Conservation (phyloP, 2,797 vertebrate genomes). For the Acanthopagrus latus region DNA sequence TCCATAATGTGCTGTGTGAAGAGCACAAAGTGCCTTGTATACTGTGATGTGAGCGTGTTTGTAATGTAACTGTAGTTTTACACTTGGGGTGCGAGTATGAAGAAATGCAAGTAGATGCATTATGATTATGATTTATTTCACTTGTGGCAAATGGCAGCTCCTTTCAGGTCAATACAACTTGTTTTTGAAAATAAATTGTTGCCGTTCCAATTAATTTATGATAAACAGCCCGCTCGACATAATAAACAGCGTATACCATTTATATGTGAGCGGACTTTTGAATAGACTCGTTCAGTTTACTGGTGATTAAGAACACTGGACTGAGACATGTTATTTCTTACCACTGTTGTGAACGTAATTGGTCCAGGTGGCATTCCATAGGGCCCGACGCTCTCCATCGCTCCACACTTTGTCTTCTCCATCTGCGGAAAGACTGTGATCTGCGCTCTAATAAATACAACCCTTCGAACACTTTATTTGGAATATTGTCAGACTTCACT, state of each 20-base stretch:
- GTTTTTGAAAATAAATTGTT: neutral
- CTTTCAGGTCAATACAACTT: neutral
- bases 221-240: too few relatives aligned
- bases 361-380: neutral
- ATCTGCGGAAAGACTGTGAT: slow-evolving; percentile 9
- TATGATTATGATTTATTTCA: neutral
- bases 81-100: neutral
- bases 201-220: neutral
- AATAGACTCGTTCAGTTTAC: neutral
- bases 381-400: neutral
- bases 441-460: slow-evolving; percentile 14
- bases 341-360: slow-evolving; percentile 1
- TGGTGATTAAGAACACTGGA: slow-evolving; percentile 2
- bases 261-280: neutral
- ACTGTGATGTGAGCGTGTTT: too few relatives aligned
- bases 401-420: slow-evolving; percentile 2
- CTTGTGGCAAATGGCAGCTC: neutral
- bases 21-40: too few relatives aligned
- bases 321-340: neutral
- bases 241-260: neutral
- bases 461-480: slow-evolving; percentile 16
- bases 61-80: neutral
- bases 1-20: neutral
- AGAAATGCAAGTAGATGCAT: neutral
- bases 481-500: slow-evolving; percentile 24